Base-by-base conservation (phyloP, 2,797 vertebrate genomes). In the Xenops minutus region DNA sequence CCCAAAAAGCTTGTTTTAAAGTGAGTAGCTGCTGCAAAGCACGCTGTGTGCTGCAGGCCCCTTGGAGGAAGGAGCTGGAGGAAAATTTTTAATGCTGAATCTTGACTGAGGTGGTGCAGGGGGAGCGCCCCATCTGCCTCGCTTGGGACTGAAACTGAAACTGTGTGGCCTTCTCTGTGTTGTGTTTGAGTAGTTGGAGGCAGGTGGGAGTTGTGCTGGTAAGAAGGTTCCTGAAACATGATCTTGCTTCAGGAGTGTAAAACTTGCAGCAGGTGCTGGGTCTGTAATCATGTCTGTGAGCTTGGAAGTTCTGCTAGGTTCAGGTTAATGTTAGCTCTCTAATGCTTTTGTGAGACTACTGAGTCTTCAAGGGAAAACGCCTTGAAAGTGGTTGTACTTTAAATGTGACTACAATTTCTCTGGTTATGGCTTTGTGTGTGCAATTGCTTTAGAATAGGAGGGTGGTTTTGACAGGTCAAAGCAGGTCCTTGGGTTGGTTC, bases 261-360 rank as follows among this genome's bases (percentile, higher is more conserved):
- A 1, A 20, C 20, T 9, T 67, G 34, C 3, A 39, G 26, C 18
- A 52, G 20, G 8, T 0, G 0, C 5, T 7, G 6, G 30, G 21
- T 51, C 44, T 76, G 29, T 6, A 30, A 36, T 20, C 0, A 0
- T 4, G 12, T 24, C 15, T 49, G 26, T 20, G 21, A 14, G 30
- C 49, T 63, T 63, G 22, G 59, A 48, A 67, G 4, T 10, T 58
- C 44, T 39, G 29, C 51, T 68, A 29, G 3, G 8, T 44, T 68
- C 19, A 17, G 23, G 41, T 17, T 72, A 44, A 27, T 1, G 1
- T 48, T n/a, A 36, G 21, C 8, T 69, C 2, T 14, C 7, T 44
- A 71, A 37, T 0, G 1, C 13, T 78, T 39, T 12, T 0, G 4
- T 5, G 21, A 51, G 18, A 9, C 15, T 23, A 44, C 18, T 10